Base-by-base conservation (phyloP, 1,140 invertebrate species). In the Pogonomyrmex barbatus region DNA sequence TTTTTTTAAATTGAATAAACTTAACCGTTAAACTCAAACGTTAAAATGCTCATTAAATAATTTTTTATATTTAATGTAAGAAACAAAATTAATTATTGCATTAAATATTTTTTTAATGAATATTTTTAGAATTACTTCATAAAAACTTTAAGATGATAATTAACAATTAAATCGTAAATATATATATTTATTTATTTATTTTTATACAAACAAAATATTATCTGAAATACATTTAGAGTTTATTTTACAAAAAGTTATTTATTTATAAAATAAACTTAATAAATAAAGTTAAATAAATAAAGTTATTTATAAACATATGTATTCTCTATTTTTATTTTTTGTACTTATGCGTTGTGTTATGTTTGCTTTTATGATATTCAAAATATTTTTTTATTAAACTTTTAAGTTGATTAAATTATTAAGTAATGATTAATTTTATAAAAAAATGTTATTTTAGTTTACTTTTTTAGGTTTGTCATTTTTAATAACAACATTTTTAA, bases 41-140 rank as follows among this genome's bases (percentile, higher is more conserved):
- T 78, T 50, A 78, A 78, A 78, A 45, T 36, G 47, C 4, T 6
- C 12, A 58, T 82, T 60, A 82, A 67, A n/a, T 73, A 58, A 50
- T 0, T 60, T 58, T 73, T 81, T 71, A 58, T 82, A 17, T 71
- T 4, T 10, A 65, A 50, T 47, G 2, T 73, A 52, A 24, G 24
- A 24, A 24, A 45, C 45, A 1, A 79, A 9, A 47, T 71, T 58
- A 17, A 4, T 42, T 42, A 58, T 47, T 36, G 36, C 45, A 36
- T 73, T 33, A 14, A 68, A 71, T 71, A 42, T 5, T 71, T 1
- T 54, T 6, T 17, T 82, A 58, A 73, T 30, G n/a, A 73, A 47
- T 82, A 45, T 36, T 45, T 73, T 58, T 71, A 17, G 45, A 24
- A n/a, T 8, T 6, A 54, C 45, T 79, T 42, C 4, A 79, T 82